phyloP scores from a whole-genome alignment of 1,140 invertebrate species.

The Trachymyrmex cornetzi region DNA sequence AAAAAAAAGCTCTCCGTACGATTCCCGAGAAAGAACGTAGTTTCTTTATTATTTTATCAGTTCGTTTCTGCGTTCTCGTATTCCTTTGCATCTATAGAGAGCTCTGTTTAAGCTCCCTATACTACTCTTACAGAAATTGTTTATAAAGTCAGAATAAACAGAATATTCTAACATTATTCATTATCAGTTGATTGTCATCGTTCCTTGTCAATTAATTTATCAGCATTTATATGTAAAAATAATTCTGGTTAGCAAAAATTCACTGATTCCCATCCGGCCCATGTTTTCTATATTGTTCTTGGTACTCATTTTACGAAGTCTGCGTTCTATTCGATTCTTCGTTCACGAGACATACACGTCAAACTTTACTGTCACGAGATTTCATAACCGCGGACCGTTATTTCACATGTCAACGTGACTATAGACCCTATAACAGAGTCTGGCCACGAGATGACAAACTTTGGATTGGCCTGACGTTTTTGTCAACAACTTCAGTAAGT shows the following conservation, averaged over 20 bases:
- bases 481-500: too few relatives aligned
- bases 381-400: constrained; percentile 43
- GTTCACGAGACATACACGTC: neutral
- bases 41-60: constrained; percentile 33
- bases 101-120: neutral
- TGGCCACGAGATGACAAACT: too few relatives aligned
- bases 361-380: constrained; percentile 32
- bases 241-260: neutral
- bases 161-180: neutral
- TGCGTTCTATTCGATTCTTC: constrained; percentile 7
- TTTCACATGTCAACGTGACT: constrained; percentile 10
- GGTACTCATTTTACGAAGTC: constrained; percentile 2
- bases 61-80: constrained; percentile 17
- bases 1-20: constrained; percentile 55
- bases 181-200: neutral
- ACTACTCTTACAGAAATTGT: neutral
- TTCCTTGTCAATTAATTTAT: neutral
- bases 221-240: neutral
- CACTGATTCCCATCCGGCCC: too few relatives aligned
- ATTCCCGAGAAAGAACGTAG: neutral
- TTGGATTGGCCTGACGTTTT: too few relatives aligned
- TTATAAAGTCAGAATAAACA: neutral
- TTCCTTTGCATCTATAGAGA: neutral
- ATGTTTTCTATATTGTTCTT: neutral
- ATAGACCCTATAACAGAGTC: too few relatives aligned